These are phyloP conservation scores for Zeus faber DNA, from an alignment of 2,113 vertebrate species.

Conservation along the genomic window DNA sequence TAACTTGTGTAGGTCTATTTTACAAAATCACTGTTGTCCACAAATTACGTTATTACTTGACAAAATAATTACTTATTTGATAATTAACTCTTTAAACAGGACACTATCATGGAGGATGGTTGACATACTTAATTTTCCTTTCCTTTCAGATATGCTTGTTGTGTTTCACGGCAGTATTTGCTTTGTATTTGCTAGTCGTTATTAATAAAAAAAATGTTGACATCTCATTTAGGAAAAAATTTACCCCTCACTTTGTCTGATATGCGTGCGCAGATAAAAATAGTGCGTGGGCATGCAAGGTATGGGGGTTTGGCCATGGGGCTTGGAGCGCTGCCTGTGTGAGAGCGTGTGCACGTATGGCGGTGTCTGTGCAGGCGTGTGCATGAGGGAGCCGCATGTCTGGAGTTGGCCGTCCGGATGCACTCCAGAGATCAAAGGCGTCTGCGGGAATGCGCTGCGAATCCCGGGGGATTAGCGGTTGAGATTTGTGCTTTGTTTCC, in stretches of 20 bases:
- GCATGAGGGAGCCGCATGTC: constrained; percentile 35
- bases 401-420: constrained; percentile 65
- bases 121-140: too few species aligned
- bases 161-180: neutral
- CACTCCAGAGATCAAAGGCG: constrained; percentile 75
- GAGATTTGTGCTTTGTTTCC: constrained; percentile 68
- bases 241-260: neutral
- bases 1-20: too few species aligned
- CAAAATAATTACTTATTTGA: too few species aligned
- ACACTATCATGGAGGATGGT: too few species aligned
- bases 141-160: too few species aligned
- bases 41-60: too few species aligned
- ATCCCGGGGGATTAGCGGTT: constrained; percentile 72
- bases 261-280: constrained; percentile 26
- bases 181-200: neutral
- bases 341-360: constrained; percentile 35
- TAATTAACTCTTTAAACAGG: too few species aligned
- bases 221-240: constrained; percentile 10
- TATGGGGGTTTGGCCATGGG: constrained; percentile 8
- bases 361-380: constrained; percentile 4
- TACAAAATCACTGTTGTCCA: too few species aligned
- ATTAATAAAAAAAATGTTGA: too few species aligned
- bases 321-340: constrained; percentile 12
- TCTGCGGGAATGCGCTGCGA: constrained; percentile 65
- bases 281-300: constrained; percentile 28